Conservation (phyloP, 2,113 vertebrate species). For the Ammodramus savannarum region DNA sequence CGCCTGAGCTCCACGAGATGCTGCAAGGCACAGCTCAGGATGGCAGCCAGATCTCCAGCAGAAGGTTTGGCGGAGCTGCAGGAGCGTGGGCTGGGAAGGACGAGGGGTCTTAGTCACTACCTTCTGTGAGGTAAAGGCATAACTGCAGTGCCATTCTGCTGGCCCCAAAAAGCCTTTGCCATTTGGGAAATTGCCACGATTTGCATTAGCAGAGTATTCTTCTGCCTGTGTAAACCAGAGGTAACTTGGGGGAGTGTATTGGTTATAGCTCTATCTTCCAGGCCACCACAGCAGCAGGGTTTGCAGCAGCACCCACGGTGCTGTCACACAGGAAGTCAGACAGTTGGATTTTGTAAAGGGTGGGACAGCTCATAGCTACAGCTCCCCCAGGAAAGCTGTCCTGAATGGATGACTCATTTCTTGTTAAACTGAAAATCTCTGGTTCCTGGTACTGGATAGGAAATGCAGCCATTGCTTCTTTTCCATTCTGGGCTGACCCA, state of each 20-base stretch:
- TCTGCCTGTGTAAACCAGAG: background rate
- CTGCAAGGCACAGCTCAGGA: background rate
- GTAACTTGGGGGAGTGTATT: background rate
- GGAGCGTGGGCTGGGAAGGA: background rate
- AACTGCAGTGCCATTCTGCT: background rate
- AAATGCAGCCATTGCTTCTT: background rate
- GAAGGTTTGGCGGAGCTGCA: background rate
- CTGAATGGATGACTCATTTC: background rate
- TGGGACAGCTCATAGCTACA: background rate
- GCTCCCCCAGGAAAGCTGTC: background rate
- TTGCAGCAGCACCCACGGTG: background rate
- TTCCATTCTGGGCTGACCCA: background rate
- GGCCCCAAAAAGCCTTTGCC: background rate
- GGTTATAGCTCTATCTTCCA: background rate
- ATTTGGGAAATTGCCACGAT: background rate
- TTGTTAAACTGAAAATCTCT: background rate
- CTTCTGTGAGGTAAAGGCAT: background rate
- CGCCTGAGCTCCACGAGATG: background rate
- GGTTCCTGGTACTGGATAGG: background rate
- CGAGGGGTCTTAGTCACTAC: background rate
- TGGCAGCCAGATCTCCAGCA: background rate
- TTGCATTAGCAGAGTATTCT: background rate
- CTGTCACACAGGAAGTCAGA: background rate
- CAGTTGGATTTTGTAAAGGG: background rate
- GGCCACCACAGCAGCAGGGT: background rate